Percentiles rank a stretch among this genome's conserved stretches.
phyloP scores from a whole-genome alignment of 1,140 invertebrate genomes.

The Eriosoma lanigerum region DNA sequence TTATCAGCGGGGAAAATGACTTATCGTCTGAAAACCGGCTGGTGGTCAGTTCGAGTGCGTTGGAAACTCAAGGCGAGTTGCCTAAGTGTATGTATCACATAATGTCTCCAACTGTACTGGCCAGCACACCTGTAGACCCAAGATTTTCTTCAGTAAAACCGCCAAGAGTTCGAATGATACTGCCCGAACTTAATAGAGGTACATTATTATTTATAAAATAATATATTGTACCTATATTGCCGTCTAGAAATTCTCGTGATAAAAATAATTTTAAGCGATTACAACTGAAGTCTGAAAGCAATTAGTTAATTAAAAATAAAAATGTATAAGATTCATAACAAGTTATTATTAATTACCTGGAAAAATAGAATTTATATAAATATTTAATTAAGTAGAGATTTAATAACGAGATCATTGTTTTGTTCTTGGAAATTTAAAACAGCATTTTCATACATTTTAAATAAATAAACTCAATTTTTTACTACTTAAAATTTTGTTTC shows the following conservation, averaged over 20 bases:
- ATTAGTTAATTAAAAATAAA: constrained; percentile 25
- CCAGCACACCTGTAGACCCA: constrained; percentile 30
- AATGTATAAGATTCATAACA: not conserved
- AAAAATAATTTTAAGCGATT: not conserved
- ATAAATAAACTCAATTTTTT: not conserved
- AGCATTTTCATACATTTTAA: not conserved
- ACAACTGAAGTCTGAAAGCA: too few relatives aligned
- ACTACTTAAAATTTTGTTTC: not conserved
- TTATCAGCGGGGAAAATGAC: not conserved
- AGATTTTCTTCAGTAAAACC: constrained; percentile 31
- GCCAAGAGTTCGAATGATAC: constrained; percentile 51
- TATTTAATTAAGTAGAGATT: not conserved
- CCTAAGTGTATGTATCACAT: constrained; percentile 33
- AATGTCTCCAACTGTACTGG: constrained; percentile 15
- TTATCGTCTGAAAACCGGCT: not conserved
- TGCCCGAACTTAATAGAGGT: constrained; percentile 54
- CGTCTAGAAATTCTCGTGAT: not conserved
- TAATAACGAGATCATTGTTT: not conserved
- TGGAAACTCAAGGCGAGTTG: constrained; percentile 45
- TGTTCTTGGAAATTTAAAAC: not conserved
- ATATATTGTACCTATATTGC: not conserved
- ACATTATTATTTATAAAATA: not conserved
- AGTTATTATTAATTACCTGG: too few relatives aligned
- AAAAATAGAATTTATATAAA: not conserved
- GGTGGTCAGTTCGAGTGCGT: constrained; percentile 36